Percentiles rank a stretch among this genome's conserved stretches.
These are phyloP conservation scores for Rhodinocichla rosea DNA, from an alignment of 2,113 vertebrate genomes.

Conservation along the genomic window DNA sequence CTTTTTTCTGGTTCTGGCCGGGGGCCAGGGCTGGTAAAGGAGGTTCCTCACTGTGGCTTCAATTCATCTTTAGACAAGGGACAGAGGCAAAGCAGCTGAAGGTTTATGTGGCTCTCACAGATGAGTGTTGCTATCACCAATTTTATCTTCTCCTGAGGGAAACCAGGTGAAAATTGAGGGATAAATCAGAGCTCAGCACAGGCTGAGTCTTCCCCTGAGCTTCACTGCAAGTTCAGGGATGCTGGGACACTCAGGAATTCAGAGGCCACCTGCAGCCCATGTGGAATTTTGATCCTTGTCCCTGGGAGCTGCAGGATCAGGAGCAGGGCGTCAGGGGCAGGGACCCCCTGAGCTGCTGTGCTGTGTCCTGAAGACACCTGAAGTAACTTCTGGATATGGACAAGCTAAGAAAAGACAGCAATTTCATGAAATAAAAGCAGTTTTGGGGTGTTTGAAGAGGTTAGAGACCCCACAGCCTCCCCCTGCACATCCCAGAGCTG, in stretches of 20 bases:
- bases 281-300: accelerated
- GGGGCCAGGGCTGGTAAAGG: not conserved
- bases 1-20: not conserved
- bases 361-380: not conserved
- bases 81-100: not conserved
- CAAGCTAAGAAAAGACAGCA: not conserved
- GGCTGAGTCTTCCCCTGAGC: not conserved
- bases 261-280: not conserved
- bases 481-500: not conserved
- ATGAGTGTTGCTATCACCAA: not conserved
- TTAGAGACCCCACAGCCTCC: not conserved
- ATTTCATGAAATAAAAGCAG: not conserved
- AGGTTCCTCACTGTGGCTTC: not conserved
- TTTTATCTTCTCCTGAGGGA: not conserved
- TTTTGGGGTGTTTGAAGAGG: not conserved
- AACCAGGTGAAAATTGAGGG: not conserved
- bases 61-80: not conserved
- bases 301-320: not conserved
- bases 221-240: not conserved
- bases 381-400: not conserved
- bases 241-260: not conserved
- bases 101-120: not conserved
- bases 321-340: not conserved
- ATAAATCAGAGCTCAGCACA: not conserved
- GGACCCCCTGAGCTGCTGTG: not conserved